Base-by-base conservation (phyloP, 2,888 invertebrate species). In the Heteromurus nitidus region DNA sequence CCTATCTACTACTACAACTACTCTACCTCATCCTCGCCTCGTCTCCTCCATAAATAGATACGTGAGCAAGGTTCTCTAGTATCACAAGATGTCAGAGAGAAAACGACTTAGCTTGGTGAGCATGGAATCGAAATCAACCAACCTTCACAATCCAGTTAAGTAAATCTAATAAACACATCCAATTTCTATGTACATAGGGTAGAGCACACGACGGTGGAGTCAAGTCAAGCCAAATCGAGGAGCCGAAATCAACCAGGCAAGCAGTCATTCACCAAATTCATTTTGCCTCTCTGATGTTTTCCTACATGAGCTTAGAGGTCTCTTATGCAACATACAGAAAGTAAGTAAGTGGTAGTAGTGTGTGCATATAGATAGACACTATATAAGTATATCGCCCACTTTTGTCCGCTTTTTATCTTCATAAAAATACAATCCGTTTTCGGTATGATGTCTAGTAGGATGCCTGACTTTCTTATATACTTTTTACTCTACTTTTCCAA, bases 151-250 rank as follows among this genome's bases (percentile, higher is more conserved):
- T 83, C 68, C 80, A 80, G 76, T 83, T 83, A 83, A 73, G 77
- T 77, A 83, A 83, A 83, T 80, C 83, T 83, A 83, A 83, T 83
- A 80, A 83, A 83, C 83, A 83, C 83, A 83, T 83, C 77, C 83
- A 83, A 83, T 83, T 83, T 83, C 65, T 67, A 53, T 42, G 16
- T 65, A 53, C 47, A 55, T 50, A 74, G 36, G 16, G n/a, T n/a
- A 9, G 31, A 47, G 11, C 22, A 31, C n/a, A 24, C 42, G 9
- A 42, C 5, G 22, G 42, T 18, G 55, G 68, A 50, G 22, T 18
- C n/a, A 36, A 36, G 36, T 44, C 36, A 65, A 67, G 69, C n/a
- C 20, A 53, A 69, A 55, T 36, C 28, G 64, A 64, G 79, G 70
- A 60, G 72, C 64, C 22, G 65, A 53, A 70, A 80, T 80, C 72